phyloP scores from a whole-genome alignment of 2,888 invertebrate genomes.

The Meghimatium bilineatum region DNA sequence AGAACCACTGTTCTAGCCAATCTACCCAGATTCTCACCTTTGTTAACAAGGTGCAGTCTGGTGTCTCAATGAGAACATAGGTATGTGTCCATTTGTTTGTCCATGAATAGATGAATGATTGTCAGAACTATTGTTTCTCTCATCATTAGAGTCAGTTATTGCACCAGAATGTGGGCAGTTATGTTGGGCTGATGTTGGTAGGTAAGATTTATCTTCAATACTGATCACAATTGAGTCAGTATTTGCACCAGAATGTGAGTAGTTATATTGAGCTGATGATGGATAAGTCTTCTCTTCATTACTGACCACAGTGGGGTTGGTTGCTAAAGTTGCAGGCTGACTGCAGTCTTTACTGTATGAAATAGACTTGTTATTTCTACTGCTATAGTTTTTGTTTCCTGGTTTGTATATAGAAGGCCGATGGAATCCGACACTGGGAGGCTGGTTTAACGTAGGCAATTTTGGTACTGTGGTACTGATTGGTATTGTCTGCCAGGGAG shows the following conservation, averaged over 20 bases:
- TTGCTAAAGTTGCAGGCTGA: background rate
- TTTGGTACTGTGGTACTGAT: background rate
- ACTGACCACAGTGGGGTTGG: background rate
- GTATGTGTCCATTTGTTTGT: constrained; percentile 70
- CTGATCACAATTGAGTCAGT: background rate
- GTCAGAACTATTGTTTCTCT: constrained; percentile 69
- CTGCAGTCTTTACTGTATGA: background rate
- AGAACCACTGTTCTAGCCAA: no score
- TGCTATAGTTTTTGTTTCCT: constrained; percentile 36
- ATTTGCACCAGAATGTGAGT: constrained; percentile 51
- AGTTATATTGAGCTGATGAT: constrained; percentile 48
- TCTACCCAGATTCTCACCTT: background rate
- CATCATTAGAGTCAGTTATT: constrained; percentile 70
- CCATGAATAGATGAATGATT: constrained; percentile 70
- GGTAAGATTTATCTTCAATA: constrained; percentile 20
- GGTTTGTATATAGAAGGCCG: constrained; percentile 11
- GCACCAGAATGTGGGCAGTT: constrained; percentile 55
- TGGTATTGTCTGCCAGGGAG: background rate
- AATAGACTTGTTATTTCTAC: constrained; percentile 5
- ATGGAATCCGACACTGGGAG: constrained; percentile 32
- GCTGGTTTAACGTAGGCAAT: constrained; percentile 36
- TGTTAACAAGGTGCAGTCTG: constrained; percentile 42
- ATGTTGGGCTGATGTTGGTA: constrained; percentile 36
- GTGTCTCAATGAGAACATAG: constrained; percentile 10
- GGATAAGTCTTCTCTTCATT: constrained; percentile 21